Evolutionary conservation across 2,113 vertebrate species (phyloP), one percentile per base, ranked within the genome.

Genomic region (Pluvianellus socialis): DNA sequence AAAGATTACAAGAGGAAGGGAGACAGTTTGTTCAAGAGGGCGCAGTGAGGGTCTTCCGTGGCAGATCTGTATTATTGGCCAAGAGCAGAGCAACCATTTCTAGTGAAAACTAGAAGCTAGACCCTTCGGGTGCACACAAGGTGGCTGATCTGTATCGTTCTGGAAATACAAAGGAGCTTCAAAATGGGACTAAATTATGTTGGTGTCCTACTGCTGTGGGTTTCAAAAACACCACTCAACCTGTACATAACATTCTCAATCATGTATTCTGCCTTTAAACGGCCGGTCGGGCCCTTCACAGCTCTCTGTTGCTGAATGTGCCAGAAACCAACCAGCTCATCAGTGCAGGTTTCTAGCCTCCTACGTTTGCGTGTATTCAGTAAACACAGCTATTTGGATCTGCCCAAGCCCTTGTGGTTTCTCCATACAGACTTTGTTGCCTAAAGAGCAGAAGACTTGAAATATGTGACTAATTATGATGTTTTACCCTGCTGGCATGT

Each of bases 361-460:
- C 93, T 88, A 66, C 33, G 0, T 85, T 73, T 88, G n/a, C 73
- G 40, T 49, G 27, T 75, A 47, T 66, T 73, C 80, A 70, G 66
- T 90, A 96, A 97, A 92, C 90, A 93, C 22, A 79, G 55, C 73
- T 96, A 84, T 88, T 75, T 94, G 92, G 68, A 87, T 86, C 92
- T 90, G 68, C 42, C 79, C 4, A 4, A 93, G 86, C 70, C 50
- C 59, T 91, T 91, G 81, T 86, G 87, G 94, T 94, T 95, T 96
- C 81, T 91, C 45, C 83, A 88, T 11, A 33, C 62, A 90, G 88
- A 74, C 79, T 94, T 85, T 89, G 49, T 90, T 97, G 86, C 94
- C 85, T 95, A 8, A 94, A 95, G 94, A 94, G 86, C 24, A 92
- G 47, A 90, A 90, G 44, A 66, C 88, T 87, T 92, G 42, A 92